Evolutionary conservation across 1,140 invertebrate species (phyloP).

Genomic region (Scaptodrosophila lebanonensis): DNA sequence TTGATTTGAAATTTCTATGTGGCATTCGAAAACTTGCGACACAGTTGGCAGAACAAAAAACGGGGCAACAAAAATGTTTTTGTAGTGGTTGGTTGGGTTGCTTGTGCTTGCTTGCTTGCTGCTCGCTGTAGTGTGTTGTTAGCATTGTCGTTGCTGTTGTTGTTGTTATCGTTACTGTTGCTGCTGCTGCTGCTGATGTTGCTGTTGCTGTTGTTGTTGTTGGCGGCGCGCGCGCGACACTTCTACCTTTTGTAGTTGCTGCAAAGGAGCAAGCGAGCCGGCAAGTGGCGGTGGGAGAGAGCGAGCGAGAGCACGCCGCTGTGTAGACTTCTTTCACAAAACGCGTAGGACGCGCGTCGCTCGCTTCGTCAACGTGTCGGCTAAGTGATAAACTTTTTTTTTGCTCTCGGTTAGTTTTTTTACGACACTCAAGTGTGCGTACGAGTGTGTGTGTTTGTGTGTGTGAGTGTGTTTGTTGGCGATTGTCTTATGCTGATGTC

Average conservation of each 20-base stretch:
- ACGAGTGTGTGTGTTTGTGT: neutral
- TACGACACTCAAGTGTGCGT: neutral
- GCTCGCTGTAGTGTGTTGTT: neutral
- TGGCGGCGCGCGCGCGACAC: constrained; percentile 3
- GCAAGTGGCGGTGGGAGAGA: neutral
- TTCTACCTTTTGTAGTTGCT: neutral
- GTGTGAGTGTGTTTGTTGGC: neutral
- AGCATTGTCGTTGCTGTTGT: neutral
- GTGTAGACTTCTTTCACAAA: constrained; percentile 59
- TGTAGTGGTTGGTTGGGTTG: constrained; percentile 59
- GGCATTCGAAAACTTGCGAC: constrained; percentile 71
- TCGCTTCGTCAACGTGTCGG: constrained; percentile 53
- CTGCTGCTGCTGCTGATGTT: neutral
- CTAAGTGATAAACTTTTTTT: constrained; percentile 59
- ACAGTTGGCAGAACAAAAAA: constrained; percentile 54
- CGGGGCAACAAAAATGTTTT: constrained; percentile 30
- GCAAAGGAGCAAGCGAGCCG: constrained; percentile 19
- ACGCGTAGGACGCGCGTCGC: constrained; percentile 36
- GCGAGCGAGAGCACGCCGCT: constrained; percentile 25
- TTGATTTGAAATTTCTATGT: constrained; percentile 65
- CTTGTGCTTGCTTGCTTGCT: constrained; percentile 30
- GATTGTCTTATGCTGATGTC: neutral
- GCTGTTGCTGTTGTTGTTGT: constrained; percentile 1
- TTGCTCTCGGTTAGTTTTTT: constrained; percentile 13
- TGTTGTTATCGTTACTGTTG: constrained; percentile 4